Evolutionary conservation across 1,140 invertebrate genomes (phyloP), one percentile per base, ranked within the genome.

Genomic region (Coboldia fuscipes): DNA sequence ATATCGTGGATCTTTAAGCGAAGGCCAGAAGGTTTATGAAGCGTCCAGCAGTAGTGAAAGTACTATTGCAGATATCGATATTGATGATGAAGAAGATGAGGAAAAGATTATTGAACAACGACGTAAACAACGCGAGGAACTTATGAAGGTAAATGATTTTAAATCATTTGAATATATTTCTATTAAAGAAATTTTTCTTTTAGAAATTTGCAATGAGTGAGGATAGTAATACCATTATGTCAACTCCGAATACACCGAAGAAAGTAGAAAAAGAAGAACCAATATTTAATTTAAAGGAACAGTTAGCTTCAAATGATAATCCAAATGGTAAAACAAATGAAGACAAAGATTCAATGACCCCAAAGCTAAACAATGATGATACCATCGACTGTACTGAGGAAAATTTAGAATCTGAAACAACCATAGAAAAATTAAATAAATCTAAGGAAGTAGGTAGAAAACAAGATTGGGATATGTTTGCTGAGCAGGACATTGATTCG

Each of bases 1-100:
- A 4, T 58, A 48, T 33, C 52, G 54, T 24, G 80, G 76, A 42
- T 83, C 83, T 29, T 51, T 84, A n/a, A 85, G 80, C 35, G 83
- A 88, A 56, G 81, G 78, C 12, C 58, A 80, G 33, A 69, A 72
- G 37, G 52, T 63, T 15, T 62, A 72, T 32, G 65, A 62, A 13
- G 70, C 66, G 17, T 68, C 54, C 39, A 72, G 57, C 38, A 59
- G 45, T 45, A 70, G 63, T 45, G 71, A 66, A 41, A 68, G 66
- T 50, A 63, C 70, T 40, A 57, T 65, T 14, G 66, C 70, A 46
- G 66, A 75, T 36, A 72, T 82, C 37, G 72, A 75, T 39, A 60
- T 70, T 17, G 79, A 85, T 29, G 88, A 94, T 39, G 89, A 93
- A 40, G 88, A 93, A 56, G 84, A 92, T 53, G 89, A 93, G 51